Evolutionary conservation across 2,888 invertebrate genomes (phyloP).

Genomic region (Callyntrura guangdongensis): DNA sequence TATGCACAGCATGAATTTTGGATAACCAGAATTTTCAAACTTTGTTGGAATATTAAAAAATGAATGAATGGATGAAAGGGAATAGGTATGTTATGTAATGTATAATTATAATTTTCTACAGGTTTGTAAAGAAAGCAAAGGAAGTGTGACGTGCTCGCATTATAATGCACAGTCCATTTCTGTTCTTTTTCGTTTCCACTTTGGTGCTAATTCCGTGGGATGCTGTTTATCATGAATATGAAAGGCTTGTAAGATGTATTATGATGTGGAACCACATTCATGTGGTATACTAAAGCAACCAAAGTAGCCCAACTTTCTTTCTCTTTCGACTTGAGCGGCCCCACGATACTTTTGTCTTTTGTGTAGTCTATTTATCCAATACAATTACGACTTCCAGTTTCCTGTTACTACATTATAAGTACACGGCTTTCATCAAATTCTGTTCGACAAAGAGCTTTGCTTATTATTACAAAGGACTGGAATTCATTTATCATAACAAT

Average conservation of each 20-base stretch:
- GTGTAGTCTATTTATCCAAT: slow-evolving; percentile 15
- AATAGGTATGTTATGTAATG: too few species aligned
- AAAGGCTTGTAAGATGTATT: not conserved
- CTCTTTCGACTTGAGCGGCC: not conserved
- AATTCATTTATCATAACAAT: not conserved
- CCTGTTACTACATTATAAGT: not conserved
- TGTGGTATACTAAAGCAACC: not conserved
- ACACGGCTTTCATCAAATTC: not conserved
- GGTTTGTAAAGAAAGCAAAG: too few species aligned
- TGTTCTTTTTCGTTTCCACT: too few species aligned
- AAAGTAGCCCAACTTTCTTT: not conserved
- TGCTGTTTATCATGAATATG: too few species aligned
- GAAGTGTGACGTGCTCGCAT: too few species aligned
- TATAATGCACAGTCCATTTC: too few species aligned
- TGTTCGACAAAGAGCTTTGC: not conserved
- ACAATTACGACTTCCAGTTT: slow-evolving; percentile 9
- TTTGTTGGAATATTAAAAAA: too few species aligned
- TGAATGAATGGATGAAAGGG: too few species aligned
- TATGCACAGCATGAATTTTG: too few species aligned
- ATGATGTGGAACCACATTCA: not conserved
- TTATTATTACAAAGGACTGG: not conserved
- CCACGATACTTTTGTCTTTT: not conserved
- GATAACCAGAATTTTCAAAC: too few species aligned
- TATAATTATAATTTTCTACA: too few species aligned
- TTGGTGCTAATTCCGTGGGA: not conserved